Evolutionary conservation across 2,113 vertebrate genomes (phyloP).

Genomic region (Equus quagga): DNA sequence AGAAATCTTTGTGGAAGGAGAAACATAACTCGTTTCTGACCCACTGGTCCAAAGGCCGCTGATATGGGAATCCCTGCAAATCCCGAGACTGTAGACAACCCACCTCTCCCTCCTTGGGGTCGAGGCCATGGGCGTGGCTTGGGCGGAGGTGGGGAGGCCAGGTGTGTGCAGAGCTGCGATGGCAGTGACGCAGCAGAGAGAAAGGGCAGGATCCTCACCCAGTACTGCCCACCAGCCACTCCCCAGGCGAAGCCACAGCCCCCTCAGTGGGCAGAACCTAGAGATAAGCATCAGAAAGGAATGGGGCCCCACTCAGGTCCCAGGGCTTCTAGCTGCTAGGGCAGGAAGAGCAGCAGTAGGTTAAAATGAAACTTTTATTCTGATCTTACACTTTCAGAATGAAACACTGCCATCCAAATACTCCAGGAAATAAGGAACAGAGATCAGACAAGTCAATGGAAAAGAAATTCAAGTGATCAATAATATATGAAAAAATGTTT

Average conservation of each 20-base stretch:
- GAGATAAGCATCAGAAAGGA: conserved; percentile 49
- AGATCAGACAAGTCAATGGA: not conserved
- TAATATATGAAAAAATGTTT: not conserved
- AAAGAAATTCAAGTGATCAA: not conserved
- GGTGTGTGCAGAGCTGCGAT: not conserved
- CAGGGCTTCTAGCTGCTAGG: not conserved
- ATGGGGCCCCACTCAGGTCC: not conserved
- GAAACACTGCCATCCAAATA: not conserved
- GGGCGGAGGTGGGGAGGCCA: not conserved
- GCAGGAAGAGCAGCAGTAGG: not conserved
- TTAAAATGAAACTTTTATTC: conserved; percentile 16
- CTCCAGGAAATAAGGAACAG: not conserved
- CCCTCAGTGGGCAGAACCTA: not conserved
- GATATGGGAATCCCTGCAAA: not conserved
- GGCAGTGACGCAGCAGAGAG: not conserved
- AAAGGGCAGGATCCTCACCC: not conserved
- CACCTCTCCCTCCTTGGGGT: not conserved
- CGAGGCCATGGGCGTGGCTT: not conserved
- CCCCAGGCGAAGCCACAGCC: not conserved
- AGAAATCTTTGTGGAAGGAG: conserved; percentile 11
- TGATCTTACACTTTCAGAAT: not conserved
- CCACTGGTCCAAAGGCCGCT: not conserved
- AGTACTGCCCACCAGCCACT: not conserved
- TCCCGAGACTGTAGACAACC: not conserved
- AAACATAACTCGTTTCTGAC: not conserved